Conservation (phyloP, 2,797 vertebrate species). For the Sandelia bainsii region DNA sequence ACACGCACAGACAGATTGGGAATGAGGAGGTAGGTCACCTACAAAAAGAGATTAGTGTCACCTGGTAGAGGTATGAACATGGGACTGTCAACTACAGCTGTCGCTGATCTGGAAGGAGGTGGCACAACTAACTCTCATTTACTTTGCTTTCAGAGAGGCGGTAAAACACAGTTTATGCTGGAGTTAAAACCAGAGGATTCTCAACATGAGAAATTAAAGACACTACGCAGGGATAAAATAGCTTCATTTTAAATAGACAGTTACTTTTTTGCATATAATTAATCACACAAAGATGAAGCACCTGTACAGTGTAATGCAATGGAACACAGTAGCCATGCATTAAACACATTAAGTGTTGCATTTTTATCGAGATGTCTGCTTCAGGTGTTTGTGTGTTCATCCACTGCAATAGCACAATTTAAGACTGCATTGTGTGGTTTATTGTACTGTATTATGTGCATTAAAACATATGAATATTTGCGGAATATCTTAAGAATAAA, state of each 20-base stretch:
- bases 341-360: background rate
- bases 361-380: background rate
- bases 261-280: background rate
- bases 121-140: slow-evolving; percentile 45
- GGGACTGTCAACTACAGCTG: slow-evolving; percentile 72
- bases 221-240: background rate
- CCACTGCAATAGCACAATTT: background rate
- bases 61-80: slow-evolving; percentile 69
- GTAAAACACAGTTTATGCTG: slow-evolving; percentile 12
- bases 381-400: background rate
- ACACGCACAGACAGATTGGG: slow-evolving; percentile 53
- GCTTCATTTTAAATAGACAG: slow-evolving; percentile 1
- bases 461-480: too few relatives aligned
- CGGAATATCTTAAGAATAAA: too few relatives aligned
- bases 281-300: background rate
- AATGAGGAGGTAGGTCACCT: slow-evolving; percentile 79
- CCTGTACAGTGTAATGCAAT: background rate
- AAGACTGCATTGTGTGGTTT: background rate
- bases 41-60: slow-evolving; percentile 81
- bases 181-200: slow-evolving; percentile 21
- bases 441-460: background rate
- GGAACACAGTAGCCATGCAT: background rate
- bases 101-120: slow-evolving; percentile 58
- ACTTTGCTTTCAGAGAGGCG: slow-evolving; percentile 29
- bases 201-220: slow-evolving; percentile 15